phyloP scores from a whole-genome alignment of 2,888 invertebrate species.

The Megastigmus dorsalis region DNA sequence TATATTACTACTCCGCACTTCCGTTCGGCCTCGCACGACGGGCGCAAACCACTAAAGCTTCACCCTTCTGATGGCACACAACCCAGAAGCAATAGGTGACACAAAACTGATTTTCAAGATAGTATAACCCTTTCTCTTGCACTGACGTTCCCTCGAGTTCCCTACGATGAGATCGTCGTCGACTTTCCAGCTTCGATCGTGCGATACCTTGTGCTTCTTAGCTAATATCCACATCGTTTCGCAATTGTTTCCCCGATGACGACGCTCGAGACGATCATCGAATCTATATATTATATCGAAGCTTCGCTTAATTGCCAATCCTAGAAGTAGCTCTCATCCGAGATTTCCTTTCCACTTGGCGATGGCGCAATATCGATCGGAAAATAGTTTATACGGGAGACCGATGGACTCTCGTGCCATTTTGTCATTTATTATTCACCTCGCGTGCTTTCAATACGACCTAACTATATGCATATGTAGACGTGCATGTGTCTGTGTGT shows the following conservation, averaged over 20 bases:
- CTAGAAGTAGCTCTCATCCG: too few species aligned
- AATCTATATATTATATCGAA: not conserved
- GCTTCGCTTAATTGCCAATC: too few species aligned
- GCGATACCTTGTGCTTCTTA: not conserved
- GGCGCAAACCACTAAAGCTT: not conserved
- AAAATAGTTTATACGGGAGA: constrained; percentile 10
- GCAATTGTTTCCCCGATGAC: not conserved
- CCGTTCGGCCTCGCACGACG: not conserved
- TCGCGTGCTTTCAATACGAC: not conserved
- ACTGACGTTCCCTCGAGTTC: not conserved
- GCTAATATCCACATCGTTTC: constrained; percentile 16
- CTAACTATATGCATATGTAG: not conserved
- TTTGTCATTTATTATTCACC: constrained; percentile 45
- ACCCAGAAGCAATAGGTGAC: not conserved
- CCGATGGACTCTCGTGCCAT: constrained; percentile 29
- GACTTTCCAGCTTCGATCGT: constrained; percentile 14
- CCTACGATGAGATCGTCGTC: constrained; percentile 15
- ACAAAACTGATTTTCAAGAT: not conserved
- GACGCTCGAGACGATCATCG: not conserved
- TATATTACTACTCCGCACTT: constrained; percentile 16
- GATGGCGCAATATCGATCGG: constrained; percentile 29
- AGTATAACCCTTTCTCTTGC: constrained; percentile 2
- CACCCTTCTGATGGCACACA: not conserved
- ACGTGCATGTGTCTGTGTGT: too few species aligned
- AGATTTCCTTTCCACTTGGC: constrained; percentile 12